A percentile compares a stretch with the other conserved stretches of the same genome.
Conservation (phyloP, 2,888 invertebrate species). For the Linhomoeus sp. region DNA sequence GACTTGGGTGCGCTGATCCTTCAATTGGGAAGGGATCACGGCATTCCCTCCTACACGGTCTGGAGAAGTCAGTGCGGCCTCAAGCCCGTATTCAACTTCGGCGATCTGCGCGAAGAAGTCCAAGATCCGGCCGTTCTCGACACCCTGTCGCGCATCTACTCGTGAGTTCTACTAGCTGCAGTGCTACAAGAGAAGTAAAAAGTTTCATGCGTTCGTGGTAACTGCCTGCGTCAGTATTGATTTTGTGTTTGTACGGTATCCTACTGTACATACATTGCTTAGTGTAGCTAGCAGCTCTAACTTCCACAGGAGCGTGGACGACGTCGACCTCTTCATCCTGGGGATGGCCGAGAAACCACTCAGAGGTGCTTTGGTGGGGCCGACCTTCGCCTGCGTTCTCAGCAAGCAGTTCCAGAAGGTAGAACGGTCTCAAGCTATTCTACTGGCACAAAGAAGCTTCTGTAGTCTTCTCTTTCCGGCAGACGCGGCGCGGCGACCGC, state of each 20-base stretch:
- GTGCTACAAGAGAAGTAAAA: too few species aligned
- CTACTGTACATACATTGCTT: constrained; percentile 18
- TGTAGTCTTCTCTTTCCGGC: background rate
- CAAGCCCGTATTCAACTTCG: background rate
- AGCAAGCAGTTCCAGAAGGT: constrained; percentile 23
- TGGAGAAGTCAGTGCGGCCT: constrained; percentile 6
- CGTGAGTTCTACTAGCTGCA: background rate
- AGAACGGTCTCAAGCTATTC: constrained; percentile 13
- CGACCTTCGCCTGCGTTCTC: constrained; percentile 24
- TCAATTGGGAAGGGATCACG: constrained; percentile 25
- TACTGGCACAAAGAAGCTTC: constrained; percentile 18
- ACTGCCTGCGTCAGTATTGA: too few species aligned
- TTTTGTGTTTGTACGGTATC: constrained; percentile 23
- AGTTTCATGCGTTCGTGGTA: too few species aligned
- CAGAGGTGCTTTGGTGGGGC: constrained; percentile 21
- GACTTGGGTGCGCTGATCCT: constrained; percentile 21
- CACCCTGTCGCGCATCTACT: constrained; percentile 10
- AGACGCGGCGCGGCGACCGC: constrained; percentile 5
- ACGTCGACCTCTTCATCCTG: constrained; percentile 23
- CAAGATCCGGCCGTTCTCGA: constrained; percentile 5
- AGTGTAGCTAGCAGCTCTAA: constrained; percentile 26
- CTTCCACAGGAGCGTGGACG: constrained; percentile 14
- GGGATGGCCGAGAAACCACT: constrained; percentile 23
- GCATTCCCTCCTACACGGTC: constrained; percentile 18
- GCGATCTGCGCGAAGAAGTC: constrained; percentile 7